A percentile compares a stretch with the other conserved stretches of the same genome.
Conservation (phyloP, 2,797 vertebrate genomes). For the Scyliorhinus canicula region DNA sequence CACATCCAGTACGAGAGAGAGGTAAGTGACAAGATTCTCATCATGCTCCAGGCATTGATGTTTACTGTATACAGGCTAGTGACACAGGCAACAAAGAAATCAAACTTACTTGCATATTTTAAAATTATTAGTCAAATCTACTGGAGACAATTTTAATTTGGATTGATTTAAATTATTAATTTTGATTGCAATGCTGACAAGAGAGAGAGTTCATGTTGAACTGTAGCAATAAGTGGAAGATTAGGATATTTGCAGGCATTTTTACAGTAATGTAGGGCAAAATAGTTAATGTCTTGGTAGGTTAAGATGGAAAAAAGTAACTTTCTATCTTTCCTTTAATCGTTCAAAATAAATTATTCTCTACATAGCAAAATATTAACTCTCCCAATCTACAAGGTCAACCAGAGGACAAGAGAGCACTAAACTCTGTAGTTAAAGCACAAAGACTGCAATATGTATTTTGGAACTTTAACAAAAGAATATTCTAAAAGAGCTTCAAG, state of each 20-base stretch:
- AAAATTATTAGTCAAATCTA: background rate
- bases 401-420: background rate
- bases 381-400: background rate
- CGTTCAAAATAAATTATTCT: background rate
- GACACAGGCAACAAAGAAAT: background rate
- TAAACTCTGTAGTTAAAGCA: background rate
- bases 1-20: slow-evolving; percentile 78
- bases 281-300: background rate
- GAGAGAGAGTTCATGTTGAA: background rate
- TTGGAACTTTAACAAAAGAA: background rate
- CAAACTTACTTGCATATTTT: background rate
- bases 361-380: background rate
- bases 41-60: slow-evolving; percentile 81
- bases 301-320: background rate
- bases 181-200: background rate
- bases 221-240: background rate
- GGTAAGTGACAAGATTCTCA: slow-evolving; percentile 73
- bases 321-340: background rate
- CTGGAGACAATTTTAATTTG: background rate
- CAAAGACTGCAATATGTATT: background rate
- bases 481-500: background rate
- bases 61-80: slow-evolving; percentile 60
- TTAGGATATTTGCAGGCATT: background rate
- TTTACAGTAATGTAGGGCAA: background rate
- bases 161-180: background rate